Evolutionary conservation across 2,797 vertebrate species (phyloP).

Genomic region (Pristis pectinata): DNA sequence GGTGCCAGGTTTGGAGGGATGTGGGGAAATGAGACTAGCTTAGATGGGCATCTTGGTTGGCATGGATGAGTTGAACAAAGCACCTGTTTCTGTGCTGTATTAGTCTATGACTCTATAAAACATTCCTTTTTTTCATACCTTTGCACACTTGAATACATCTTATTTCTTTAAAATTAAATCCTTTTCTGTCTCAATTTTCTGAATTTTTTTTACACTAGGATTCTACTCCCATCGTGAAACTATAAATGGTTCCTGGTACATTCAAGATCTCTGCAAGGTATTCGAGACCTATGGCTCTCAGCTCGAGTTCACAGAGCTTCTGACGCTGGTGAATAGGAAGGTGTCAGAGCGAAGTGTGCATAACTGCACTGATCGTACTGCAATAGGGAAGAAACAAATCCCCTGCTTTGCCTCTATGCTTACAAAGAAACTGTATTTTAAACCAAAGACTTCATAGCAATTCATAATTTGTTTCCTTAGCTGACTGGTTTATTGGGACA

Average conservation of each 20-base stretch:
- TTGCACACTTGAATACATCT: too few relatives aligned
- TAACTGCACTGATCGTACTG: conserved; percentile 47
- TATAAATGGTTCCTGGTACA: conserved; percentile 83
- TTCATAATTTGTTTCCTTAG: not conserved
- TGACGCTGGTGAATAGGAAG: conserved; percentile 86
- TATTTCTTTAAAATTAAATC: not conserved
- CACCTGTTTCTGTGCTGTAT: too few relatives aligned
- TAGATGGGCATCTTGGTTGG: too few relatives aligned
- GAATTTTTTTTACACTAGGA: conserved; percentile 55
- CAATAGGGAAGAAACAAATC: conserved; percentile 89
- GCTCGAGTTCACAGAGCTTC: conserved; percentile 84
- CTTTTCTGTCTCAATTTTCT: not conserved
- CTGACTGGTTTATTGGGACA: not conserved
- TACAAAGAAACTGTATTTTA: conserved; percentile 86
- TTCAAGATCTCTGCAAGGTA: conserved; percentile 83
- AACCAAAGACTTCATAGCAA: conserved; percentile 53
- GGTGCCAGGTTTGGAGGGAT: too few relatives aligned
- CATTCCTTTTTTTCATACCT: too few relatives aligned
- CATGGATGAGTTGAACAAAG: too few relatives aligned
- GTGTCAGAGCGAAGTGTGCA: conserved; percentile 74
- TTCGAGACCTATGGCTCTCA: conserved; percentile 60
- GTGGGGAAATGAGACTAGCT: too few relatives aligned
- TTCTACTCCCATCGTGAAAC: conserved; percentile 89
- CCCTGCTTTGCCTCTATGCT: conserved; percentile 96
- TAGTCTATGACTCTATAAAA: too few relatives aligned